These are phyloP conservation scores for Zoanthus gigantus DNA, from an alignment of 92 coral and sea anemone genomes.

Conservation along the genomic window DNA sequence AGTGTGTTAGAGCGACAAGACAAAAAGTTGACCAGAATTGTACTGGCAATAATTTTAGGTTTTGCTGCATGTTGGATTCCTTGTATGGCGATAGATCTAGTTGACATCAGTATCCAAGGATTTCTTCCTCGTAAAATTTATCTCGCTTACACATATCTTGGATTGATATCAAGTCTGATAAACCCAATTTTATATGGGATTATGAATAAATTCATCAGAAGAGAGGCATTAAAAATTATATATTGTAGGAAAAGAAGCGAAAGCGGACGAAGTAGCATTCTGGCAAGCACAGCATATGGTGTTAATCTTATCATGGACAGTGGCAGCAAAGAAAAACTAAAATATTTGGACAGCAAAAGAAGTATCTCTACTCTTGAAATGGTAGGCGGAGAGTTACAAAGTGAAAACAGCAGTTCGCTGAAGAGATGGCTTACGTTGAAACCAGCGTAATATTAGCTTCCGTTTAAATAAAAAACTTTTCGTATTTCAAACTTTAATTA, in stretches of 20 bases:
- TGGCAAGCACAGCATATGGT: neutral
- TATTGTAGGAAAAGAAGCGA: slow-evolving; percentile 41
- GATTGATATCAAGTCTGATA: slow-evolving; percentile 73
- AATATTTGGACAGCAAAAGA: neutral
- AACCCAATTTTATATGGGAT: slow-evolving; percentile 85
- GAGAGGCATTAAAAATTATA: slow-evolving; percentile 61
- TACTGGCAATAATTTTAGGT: slow-evolving; percentile 78
- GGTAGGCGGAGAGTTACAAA: neutral
- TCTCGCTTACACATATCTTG: slow-evolving; percentile 77
- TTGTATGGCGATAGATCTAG: slow-evolving; percentile 76
- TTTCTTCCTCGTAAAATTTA: slow-evolving; percentile 82
- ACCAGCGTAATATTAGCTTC: too few relatives aligned
- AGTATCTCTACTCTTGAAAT: neutral
- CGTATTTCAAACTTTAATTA: too few relatives aligned
- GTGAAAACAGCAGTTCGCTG: neutral
- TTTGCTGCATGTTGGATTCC: slow-evolving; percentile 86
- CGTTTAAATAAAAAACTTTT: too few relatives aligned
- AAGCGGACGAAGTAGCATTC: neutral
- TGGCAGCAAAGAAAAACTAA: slow-evolving; percentile 35
- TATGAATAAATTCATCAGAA: slow-evolving; percentile 83
- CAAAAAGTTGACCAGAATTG: slow-evolving; percentile 76
- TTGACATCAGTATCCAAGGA: slow-evolving; percentile 52
- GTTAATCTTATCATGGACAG: neutral
- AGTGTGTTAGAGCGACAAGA: slow-evolving; percentile 80
- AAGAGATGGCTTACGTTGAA: neutral